phyloP scores from a whole-genome alignment of 2,113 vertebrate species.

The Rhinopomastus cyanomelas region DNA sequence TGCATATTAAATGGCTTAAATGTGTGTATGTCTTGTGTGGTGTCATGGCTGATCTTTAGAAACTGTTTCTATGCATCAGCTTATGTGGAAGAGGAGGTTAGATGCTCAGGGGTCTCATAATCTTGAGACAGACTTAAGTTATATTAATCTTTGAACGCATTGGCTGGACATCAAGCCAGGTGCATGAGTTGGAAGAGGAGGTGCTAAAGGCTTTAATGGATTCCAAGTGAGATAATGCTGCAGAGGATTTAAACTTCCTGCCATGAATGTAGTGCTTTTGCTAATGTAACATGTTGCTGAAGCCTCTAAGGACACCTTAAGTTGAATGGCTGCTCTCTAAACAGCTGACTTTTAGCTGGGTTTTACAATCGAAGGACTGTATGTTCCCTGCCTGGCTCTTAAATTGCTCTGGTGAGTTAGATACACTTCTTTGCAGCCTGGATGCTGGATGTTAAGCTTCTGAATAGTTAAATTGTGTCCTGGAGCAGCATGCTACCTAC shows the following conservation, averaged over 20 bases:
- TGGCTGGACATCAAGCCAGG: background rate
- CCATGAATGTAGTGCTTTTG: background rate
- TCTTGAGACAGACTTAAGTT: background rate
- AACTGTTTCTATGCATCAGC: background rate
- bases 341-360: background rate
- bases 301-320: background rate
- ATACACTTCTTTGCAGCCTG: background rate
- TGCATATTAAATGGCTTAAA: background rate
- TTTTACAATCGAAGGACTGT: background rate
- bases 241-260: background rate
- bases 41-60: background rate
- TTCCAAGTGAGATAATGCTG: background rate
- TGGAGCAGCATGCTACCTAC: background rate
- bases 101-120: background rate
- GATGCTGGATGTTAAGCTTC: background rate
- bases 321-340: background rate
- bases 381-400: background rate
- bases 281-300: background rate
- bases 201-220: background rate
- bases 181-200: background rate
- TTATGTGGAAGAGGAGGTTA: background rate
- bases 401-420: background rate
- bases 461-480: background rate
- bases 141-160: background rate
- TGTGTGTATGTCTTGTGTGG: rapidly evolving